Conservation (phyloP, 1,140 invertebrate genomes). For the Lepidurus couesii region DNA sequence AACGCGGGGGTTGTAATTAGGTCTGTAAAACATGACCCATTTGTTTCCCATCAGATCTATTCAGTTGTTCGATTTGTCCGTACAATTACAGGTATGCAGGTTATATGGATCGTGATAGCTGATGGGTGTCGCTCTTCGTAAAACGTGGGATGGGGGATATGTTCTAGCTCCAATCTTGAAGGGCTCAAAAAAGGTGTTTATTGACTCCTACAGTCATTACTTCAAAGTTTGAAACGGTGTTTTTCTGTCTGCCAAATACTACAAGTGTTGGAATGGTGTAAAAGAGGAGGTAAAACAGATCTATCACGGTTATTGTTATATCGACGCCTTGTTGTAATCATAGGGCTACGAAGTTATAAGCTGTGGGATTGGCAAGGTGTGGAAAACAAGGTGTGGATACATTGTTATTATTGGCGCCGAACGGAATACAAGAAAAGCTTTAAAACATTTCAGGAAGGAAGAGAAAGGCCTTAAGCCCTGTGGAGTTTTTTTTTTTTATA, state of each 20-base stretch:
- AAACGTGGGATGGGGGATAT: neutral
- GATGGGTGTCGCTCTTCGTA: neutral
- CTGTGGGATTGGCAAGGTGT: neutral
- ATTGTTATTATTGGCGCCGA: neutral
- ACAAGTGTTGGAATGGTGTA: neutral
- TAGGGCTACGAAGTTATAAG: neutral
- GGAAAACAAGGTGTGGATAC: neutral
- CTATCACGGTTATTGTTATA: slow-evolving; percentile 2
- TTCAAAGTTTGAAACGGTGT: neutral
- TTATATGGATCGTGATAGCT: no score
- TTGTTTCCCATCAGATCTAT: no score
- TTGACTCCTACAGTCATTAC: neutral
- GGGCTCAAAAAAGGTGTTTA: neutral
- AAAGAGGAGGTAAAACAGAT: neutral
- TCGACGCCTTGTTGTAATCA: neutral
- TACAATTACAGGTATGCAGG: no score
- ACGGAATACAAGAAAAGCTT: neutral
- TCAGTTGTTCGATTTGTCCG: no score
- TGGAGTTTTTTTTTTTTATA: neutral
- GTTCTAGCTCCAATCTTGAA: neutral
- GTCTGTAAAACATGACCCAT: no score
- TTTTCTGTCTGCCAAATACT: neutral
- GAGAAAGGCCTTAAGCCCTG: neutral
- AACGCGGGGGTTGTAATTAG: no score
- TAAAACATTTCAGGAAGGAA: neutral